Conservation (phyloP, 1,140 invertebrate species). For the Pararge aegeria region DNA sequence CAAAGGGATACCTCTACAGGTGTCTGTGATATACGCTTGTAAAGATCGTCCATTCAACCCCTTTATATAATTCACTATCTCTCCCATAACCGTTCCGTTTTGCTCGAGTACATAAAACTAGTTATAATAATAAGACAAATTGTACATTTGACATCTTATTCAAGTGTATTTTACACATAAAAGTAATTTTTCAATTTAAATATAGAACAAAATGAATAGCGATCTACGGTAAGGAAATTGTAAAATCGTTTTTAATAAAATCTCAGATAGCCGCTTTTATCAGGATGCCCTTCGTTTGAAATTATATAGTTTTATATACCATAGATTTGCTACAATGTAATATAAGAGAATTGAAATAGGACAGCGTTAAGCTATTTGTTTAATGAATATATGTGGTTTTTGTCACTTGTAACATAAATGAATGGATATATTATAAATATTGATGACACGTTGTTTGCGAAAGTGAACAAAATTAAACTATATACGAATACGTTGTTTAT, state of each 20-base stretch:
- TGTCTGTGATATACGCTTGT: slow-evolving; percentile 76
- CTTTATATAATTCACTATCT: slow-evolving; percentile 35
- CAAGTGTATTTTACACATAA: slow-evolving; percentile 48
- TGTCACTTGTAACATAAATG: slow-evolving; percentile 35
- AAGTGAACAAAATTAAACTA: slow-evolving; percentile 23
- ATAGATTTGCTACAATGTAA: slow-evolving; percentile 42
- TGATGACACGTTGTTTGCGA: slow-evolving; percentile 19
- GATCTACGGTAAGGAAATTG: slow-evolving; percentile 40
- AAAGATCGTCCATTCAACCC: slow-evolving; percentile 72
- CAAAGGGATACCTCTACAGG: slow-evolving; percentile 55
- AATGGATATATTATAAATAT: slow-evolving; percentile 22
- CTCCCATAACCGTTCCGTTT: slow-evolving; percentile 41
- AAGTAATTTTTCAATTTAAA: slow-evolving; percentile 49
- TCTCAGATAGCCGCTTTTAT: slow-evolving; percentile 34
- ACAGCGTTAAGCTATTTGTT: slow-evolving; percentile 30
- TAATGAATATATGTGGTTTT: slow-evolving; percentile 28
- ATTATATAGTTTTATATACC: slow-evolving; percentile 42
- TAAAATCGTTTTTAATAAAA: slow-evolving; percentile 37
- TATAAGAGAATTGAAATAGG: slow-evolving; percentile 36
- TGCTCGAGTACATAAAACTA: slow-evolving; percentile 35
- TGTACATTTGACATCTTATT: slow-evolving; percentile 48
- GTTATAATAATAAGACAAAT: slow-evolving; percentile 42
- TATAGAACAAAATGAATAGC: slow-evolving; percentile 43
- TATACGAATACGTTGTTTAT: slow-evolving; percentile 28
- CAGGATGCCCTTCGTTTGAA: slow-evolving; percentile 31